A percentile compares a stretch with the other conserved stretches of the same genome.
These are phyloP conservation scores for Bombus picipes DNA, from an alignment of 1,140 invertebrate species.

Conservation along the genomic window DNA sequence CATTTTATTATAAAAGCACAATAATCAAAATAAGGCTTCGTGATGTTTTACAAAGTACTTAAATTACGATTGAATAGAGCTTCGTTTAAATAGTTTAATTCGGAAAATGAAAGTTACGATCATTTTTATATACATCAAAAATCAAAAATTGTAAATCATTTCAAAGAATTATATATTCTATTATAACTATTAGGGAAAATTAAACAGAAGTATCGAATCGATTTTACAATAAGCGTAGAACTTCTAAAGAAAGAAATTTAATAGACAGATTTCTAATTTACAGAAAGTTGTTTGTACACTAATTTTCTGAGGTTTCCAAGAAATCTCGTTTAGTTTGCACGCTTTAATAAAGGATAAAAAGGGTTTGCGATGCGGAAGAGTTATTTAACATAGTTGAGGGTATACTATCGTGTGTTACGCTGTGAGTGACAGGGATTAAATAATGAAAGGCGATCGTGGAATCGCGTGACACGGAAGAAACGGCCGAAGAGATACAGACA, in stretches of 20 bases:
- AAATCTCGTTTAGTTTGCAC: no score
- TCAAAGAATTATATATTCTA: background rate
- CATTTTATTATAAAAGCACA: no score
- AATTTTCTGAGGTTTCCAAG: no score
- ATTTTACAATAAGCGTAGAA: background rate
- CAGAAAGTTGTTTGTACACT: no score
- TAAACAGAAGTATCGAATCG: background rate
- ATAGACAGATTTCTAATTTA: no score
- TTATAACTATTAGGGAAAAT: background rate
- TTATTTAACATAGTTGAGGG: conserved; percentile 5
- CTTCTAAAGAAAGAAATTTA: background rate
- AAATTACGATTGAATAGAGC: no score
- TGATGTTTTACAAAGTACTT: no score
- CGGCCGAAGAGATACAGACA: background rate
- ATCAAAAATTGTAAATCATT: no score
- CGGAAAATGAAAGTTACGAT: no score
- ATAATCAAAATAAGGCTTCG: no score
- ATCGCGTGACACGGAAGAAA: conserved; percentile 18
- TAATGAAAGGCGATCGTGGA: conserved; percentile 24
- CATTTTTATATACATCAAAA: no score
- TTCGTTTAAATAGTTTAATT: no score
- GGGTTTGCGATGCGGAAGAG: background rate
- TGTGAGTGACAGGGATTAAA: conserved; percentile 22
- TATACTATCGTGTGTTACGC: background rate
- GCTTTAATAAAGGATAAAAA: background rate